Percentiles rank a stretch among this genome's conserved stretches.
Conservation (phyloP, 2,797 vertebrate species). For the Lepus townsendii region DNA sequence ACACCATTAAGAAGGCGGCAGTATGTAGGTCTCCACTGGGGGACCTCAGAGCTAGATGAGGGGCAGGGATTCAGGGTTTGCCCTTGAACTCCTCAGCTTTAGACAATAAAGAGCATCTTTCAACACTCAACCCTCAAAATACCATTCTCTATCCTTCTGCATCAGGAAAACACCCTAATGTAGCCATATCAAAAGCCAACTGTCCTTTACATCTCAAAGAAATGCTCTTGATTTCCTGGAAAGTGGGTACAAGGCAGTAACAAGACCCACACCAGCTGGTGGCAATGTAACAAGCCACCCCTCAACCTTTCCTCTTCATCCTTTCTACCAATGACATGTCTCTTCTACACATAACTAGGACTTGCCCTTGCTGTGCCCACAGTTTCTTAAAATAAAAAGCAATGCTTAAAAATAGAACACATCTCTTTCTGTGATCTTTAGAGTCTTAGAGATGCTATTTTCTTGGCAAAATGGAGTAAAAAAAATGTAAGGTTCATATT, state of each 20-base stretch:
- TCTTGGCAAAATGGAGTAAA: constrained; percentile 38
- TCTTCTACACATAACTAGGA: not conserved
- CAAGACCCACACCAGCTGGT: not conserved
- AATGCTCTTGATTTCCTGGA: not conserved
- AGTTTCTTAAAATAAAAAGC: constrained; percentile 1
- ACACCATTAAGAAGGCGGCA: not conserved
- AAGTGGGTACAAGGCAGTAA: not conserved
- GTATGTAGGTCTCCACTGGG: not conserved
- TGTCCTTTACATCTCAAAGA: not conserved
- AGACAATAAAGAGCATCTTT: not conserved
- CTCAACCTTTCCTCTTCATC: not conserved
- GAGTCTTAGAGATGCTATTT: not conserved
- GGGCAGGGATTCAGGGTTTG: not conserved
- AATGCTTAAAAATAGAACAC: not conserved
- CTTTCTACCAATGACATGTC: not conserved
- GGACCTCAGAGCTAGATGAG: not conserved
- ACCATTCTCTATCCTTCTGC: not conserved
- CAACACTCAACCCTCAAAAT: not conserved
- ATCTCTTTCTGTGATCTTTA: not conserved
- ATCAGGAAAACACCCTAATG: not conserved
- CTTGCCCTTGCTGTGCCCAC: not conserved
- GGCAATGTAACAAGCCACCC: not conserved
- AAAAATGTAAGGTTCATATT: not conserved
- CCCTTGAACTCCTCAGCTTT: constrained; percentile 14
- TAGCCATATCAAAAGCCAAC: not conserved